Evolutionary conservation across 1,140 invertebrate species (phyloP), one percentile per base, ranked within the genome.

Genomic region (Lepidurus arcticus): DNA sequence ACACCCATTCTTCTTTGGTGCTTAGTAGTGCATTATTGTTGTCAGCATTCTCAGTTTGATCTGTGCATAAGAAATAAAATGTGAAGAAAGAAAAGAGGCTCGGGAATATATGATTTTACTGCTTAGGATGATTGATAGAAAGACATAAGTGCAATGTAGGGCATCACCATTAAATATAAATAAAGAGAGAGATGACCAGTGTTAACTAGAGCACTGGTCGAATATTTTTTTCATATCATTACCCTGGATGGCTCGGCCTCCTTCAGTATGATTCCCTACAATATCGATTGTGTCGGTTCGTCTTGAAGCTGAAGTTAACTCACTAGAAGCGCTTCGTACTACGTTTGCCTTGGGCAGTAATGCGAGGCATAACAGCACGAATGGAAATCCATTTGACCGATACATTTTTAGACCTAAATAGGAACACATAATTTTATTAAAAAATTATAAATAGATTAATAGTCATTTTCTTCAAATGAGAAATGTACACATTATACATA

Each of bases 221-320:
- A 34, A 34, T 34, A 34, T 34, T 34, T 34, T 34, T 34, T 34
- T 34, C 34, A 3, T 34, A 4, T 13, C 1, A n/a, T 16, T 65
- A 65, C 53, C 53, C 21, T 65, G 53, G 13, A 65, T 65, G 7
- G 53, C 53, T 21, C 53, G 53, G 21, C 53, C 53, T 65, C 53
- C 53, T 65, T 65, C 53, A 7, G 53, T 65, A 65, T 65, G 53
- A 65, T 65, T 65, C 53, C 53, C 53, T 65, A 16, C 53, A 65
- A 16, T 13, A 16, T 65, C 13, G 6, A 16, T 21, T 65, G 53
- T n/a, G 21, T 65, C 53, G 53, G 53, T n/a, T 65, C 53, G 53
- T 5, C 53, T 65, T 7, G 53, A 65, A 65, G 53, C 13, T 65
- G n/a, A 21, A 65, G 21, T 65, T 13, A 65, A 13, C 16, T 21